Evolutionary conservation across 2,888 invertebrate genomes (phyloP).

Genomic region (Tenthredo mesomela): DNA sequence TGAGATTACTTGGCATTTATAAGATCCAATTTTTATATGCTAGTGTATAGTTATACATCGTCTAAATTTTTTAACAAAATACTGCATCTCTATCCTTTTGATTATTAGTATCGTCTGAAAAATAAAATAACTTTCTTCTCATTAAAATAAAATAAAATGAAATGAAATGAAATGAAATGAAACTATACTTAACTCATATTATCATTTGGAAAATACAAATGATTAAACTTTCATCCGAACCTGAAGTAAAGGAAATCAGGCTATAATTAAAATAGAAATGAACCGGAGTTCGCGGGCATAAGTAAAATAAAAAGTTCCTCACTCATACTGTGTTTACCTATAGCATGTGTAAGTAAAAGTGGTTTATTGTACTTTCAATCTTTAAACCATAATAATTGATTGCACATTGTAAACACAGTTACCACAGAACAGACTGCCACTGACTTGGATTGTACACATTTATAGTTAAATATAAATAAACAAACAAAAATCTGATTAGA

Average conservation of each 20-base stretch:
- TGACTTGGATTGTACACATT: constrained; percentile 63
- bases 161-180: constrained; percentile 43
- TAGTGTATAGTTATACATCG: constrained; percentile 39
- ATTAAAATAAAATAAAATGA: constrained; percentile 44
- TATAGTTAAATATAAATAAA: constrained; percentile 57
- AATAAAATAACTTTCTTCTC: constrained; percentile 24
- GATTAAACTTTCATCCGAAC: constrained; percentile 47
- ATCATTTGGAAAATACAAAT: constrained; percentile 46
- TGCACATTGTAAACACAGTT: constrained; percentile 58
- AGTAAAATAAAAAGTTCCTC: constrained; percentile 64
- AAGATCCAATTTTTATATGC: constrained; percentile 46
- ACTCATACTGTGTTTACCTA: constrained; percentile 61
- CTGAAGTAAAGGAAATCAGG: constrained; percentile 51
- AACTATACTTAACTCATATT: constrained; percentile 30
- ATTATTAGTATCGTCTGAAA: constrained; percentile 23
- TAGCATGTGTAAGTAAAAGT: constrained; percentile 55
- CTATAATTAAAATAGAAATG: constrained; percentile 48
- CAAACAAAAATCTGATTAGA: constrained; percentile 18
- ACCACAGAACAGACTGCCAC: constrained; percentile 69
- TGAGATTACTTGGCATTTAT: constrained; percentile 51
- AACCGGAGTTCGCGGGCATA: constrained; percentile 54
- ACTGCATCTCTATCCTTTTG: constrained; percentile 32
- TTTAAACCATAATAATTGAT: constrained; percentile 3
- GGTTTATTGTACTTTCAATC: constrained; percentile 35
- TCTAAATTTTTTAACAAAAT: constrained; percentile 40